Evolutionary conservation across 2,888 invertebrate species (phyloP).

Genomic region (Tipula vernalis): DNA sequence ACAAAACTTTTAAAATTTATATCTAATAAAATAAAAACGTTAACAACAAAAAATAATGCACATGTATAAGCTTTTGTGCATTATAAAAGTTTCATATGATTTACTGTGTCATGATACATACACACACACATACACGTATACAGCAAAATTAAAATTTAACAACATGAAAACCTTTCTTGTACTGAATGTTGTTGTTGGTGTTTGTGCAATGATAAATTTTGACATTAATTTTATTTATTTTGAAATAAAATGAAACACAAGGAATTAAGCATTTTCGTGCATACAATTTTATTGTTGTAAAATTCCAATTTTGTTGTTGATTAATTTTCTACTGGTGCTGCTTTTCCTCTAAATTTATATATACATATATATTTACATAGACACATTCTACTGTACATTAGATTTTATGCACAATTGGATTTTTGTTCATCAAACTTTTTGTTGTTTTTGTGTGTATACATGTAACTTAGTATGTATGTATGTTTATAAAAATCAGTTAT

Average conservation of each 20-base stretch:
- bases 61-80: neutral
- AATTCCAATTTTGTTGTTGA: neutral
- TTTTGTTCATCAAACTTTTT: neutral
- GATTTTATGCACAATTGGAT: neutral
- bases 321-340: neutral
- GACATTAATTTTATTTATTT: slow-evolving; percentile 4
- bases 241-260: neutral
- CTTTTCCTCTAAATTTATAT: neutral
- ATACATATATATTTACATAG: neutral
- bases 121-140: neutral
- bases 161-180: neutral
- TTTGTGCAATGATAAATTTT: neutral
- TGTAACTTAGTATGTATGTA: neutral
- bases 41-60: neutral
- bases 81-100: neutral
- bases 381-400: neutral
- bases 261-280: neutral
- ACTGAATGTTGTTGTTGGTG: neutral
- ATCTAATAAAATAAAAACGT: neutral
- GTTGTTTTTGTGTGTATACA: neutral
- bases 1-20: neutral
- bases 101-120: neutral
- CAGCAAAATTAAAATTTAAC: neutral
- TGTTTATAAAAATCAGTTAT: neutral
- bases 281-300: neutral